A percentile compares a stretch with the other conserved stretches of the same genome.
phyloP scores from a whole-genome alignment of 2,888 invertebrate genomes.

The Tachina grossa region DNA sequence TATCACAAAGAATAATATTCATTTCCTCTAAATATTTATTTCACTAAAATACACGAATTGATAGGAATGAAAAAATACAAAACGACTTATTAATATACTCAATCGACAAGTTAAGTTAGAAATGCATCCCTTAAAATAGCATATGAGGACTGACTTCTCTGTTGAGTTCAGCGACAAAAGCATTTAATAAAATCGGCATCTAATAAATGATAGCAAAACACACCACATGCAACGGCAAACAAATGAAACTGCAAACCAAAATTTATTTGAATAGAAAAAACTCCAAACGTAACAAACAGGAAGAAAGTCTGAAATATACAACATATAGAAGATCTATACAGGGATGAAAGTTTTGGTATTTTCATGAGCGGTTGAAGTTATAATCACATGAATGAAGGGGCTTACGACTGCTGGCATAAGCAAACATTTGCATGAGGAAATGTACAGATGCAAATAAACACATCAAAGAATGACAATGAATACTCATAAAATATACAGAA shows the following conservation, averaged over 20 bases:
- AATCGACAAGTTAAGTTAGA: background rate
- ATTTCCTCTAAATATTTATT: no score
- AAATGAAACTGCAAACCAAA: slow-evolving; percentile 54
- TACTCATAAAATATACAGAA: no score
- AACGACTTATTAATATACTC: background rate
- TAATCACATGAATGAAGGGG: slow-evolving; percentile 19
- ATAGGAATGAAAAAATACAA: background rate
- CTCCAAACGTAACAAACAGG: background rate
- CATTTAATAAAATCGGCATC: slow-evolving; percentile 70
- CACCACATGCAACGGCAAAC: slow-evolving; percentile 43
- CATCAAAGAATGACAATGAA: background rate
- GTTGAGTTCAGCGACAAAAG: slow-evolving; percentile 63
- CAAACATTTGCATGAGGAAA: background rate
- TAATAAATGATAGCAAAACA: slow-evolving; percentile 47
- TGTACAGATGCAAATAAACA: background rate
- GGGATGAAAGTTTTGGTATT: slow-evolving; percentile 39
- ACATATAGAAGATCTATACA: background rate
- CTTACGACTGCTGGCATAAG: background rate
- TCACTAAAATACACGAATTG: background rate
- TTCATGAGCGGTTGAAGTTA: slow-evolving; percentile 5
- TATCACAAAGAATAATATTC: no score
- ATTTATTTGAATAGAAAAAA: slow-evolving; percentile 22
- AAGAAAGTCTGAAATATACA: background rate
- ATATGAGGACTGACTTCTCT: slow-evolving; percentile 44
- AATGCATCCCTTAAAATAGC: slow-evolving; percentile 34